These are phyloP conservation scores for Matsumyia berberina DNA, from an alignment of 2,888 invertebrate genomes.

Conservation along the genomic window DNA sequence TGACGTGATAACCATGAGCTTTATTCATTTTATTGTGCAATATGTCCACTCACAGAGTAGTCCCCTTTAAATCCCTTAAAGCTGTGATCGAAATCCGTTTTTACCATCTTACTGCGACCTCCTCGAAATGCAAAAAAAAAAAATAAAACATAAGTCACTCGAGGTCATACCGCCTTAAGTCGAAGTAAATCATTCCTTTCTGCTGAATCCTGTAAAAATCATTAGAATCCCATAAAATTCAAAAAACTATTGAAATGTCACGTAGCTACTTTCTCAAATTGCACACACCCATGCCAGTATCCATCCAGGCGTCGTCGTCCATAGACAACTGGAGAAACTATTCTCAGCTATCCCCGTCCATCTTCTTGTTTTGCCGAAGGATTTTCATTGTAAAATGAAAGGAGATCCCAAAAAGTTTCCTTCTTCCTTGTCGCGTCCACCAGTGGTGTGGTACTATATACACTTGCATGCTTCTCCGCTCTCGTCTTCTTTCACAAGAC, in stretches of 20 bases:
- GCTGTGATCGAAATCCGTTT: too few species aligned
- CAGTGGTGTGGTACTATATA: too few species aligned
- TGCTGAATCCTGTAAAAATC: constrained; percentile 19
- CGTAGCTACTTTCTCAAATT: constrained; percentile 34
- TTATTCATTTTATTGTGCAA: too few species aligned
- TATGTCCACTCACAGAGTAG: too few species aligned
- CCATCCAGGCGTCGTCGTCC: too few species aligned
- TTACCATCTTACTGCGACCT: too few species aligned
- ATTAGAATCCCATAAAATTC: constrained; percentile 44
- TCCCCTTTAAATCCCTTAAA: too few species aligned
- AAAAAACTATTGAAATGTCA: constrained; percentile 54
- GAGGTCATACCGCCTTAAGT: background rate
- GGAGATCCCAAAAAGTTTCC: background rate
- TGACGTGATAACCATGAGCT: too few species aligned
- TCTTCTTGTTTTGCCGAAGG: constrained; percentile 27
- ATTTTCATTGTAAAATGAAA: constrained; percentile 26
- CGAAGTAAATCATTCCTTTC: constrained; percentile 2
- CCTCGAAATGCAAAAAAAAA: too few species aligned
- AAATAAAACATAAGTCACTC: background rate
- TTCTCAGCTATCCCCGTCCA: constrained; percentile 11
- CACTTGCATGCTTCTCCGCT: background rate
- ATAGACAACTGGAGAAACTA: constrained; percentile 5
- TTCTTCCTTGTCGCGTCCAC: constrained; percentile 11
- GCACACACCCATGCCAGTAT: background rate
- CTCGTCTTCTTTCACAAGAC: constrained; percentile 47